These are phyloP conservation scores for Hypselothyrea guttata DNA, from an alignment of 2,888 invertebrate species.

Conservation along the genomic window DNA sequence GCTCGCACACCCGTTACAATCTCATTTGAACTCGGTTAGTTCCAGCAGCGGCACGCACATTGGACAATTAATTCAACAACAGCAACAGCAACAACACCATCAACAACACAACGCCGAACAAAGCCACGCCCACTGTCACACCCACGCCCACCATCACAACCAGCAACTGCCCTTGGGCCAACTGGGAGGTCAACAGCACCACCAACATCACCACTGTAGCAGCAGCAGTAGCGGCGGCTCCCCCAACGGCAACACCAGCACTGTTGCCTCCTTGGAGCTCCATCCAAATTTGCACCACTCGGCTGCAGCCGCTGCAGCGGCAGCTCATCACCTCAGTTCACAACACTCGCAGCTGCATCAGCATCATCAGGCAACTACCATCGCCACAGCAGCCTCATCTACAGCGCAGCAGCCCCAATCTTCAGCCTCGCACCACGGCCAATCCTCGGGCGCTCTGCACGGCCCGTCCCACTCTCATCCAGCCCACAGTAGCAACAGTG, in stretches of 20 bases:
- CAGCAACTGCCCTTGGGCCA: constrained; percentile 78
- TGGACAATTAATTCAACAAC: constrained; percentile 64
- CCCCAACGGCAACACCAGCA: constrained; percentile 55
- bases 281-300: constrained; percentile 58
- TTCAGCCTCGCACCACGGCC: constrained; percentile 52
- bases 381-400: constrained; percentile 54
- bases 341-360: constrained; percentile 63
- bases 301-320: constrained; percentile 53
- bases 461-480: constrained; percentile 55
- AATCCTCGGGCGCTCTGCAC: constrained; percentile 47
- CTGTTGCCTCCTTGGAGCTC: constrained; percentile 43
- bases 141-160: constrained; percentile 70
- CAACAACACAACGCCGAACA: constrained; percentile 68
- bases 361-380: constrained; percentile 50
- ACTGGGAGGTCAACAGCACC: constrained; percentile 69
- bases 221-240: constrained; percentile 68
- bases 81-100: constrained; percentile 68
- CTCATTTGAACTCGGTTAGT: constrained; percentile 78
- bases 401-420: constrained; percentile 46
- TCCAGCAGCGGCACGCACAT: constrained; percentile 70
- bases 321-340: constrained; percentile 52
- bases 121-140: constrained; percentile 50
- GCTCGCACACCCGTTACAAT: constrained; percentile 82
- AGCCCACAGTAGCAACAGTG: constrained; percentile 5
- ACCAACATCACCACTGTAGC: constrained; percentile 64